phyloP scores from a whole-genome alignment of 2,113 vertebrate genomes.

The Hemiprocne comata region DNA sequence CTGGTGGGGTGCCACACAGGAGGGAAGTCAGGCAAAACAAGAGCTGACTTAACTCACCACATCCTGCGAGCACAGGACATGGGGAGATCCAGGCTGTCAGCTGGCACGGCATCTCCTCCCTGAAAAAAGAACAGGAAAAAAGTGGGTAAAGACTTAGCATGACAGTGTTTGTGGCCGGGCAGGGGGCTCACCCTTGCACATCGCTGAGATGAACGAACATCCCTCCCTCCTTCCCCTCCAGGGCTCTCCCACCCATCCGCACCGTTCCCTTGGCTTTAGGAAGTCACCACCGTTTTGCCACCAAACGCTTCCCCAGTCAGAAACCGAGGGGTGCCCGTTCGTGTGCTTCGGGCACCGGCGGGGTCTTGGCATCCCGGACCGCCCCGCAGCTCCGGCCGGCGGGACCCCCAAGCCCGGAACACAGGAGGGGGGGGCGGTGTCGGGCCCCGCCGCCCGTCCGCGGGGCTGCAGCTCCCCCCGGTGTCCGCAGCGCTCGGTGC shows the following conservation, averaged over 20 bases:
- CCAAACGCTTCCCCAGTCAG: too few species aligned
- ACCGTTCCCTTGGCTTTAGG: too few species aligned
- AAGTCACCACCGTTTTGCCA: too few species aligned
- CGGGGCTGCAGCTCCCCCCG: slow-evolving; percentile 4
- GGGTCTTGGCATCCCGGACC: too few species aligned
- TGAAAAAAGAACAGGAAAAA: background rate
- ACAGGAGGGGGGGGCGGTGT: too few species aligned
- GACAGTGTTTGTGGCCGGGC: background rate
- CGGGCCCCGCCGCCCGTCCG: too few species aligned
- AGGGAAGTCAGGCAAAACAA: background rate
- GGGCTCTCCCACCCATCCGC: too few species aligned
- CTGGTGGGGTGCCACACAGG: background rate
- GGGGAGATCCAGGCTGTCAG: background rate
- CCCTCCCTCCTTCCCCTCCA: too few species aligned
- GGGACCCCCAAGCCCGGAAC: too few species aligned
- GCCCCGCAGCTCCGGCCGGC: too few species aligned
- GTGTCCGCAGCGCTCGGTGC: background rate
- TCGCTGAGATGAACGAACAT: background rate
- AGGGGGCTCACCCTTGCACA: rapidly evolving
- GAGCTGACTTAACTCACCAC: background rate
- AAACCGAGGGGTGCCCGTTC: too few species aligned
- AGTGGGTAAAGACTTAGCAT: background rate
- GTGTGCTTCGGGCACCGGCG: too few species aligned
- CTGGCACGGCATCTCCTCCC: background rate
- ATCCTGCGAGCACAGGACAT: background rate